phyloP scores from a whole-genome alignment of 2,113 vertebrate species.

The Craseonycteris thonglongyai region DNA sequence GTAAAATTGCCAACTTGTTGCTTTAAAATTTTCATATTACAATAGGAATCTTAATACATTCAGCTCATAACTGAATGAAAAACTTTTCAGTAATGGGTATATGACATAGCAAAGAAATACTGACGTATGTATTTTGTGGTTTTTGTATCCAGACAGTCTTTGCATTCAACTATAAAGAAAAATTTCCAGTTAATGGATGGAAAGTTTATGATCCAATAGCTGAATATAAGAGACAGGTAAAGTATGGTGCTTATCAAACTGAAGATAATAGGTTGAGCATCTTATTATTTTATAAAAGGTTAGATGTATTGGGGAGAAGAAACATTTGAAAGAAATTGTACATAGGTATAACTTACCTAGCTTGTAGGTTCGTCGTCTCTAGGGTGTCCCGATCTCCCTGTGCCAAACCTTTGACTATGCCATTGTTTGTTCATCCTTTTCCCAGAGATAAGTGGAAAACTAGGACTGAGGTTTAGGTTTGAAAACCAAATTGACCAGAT shows the following conservation, averaged over 20 bases:
- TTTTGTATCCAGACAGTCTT: slow-evolving; percentile 86
- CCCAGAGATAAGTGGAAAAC: not conserved
- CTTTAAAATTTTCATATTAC: slow-evolving; percentile 7
- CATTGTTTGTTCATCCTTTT: not conserved
- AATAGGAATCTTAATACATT: not conserved
- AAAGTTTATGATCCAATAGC: slow-evolving; percentile 92
- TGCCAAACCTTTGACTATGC: not conserved
- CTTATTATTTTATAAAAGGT: slow-evolving; percentile 3
- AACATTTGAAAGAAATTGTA: not conserved
- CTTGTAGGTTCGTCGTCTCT: not conserved
- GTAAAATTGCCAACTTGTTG: slow-evolving; percentile 5
- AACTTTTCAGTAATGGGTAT: not conserved
- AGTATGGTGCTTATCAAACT: slow-evolving; percentile 29
- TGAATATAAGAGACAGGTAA: slow-evolving; percentile 95
- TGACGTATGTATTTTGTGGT: slow-evolving; percentile 37
- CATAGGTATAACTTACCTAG: not conserved
- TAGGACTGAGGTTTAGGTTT: not conserved
- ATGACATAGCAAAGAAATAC: not conserved
- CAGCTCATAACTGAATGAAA: not conserved
- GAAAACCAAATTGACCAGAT: not conserved
- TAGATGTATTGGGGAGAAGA: not conserved
- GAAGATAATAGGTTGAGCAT: not conserved
- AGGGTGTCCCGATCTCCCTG: not conserved
- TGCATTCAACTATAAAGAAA: slow-evolving; percentile 93
- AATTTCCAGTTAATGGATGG: slow-evolving; percentile 93